Evolutionary conservation across 1,140 invertebrate species (phyloP), one percentile per base, ranked within the genome.

Genomic region (Orius insidiosus): DNA sequence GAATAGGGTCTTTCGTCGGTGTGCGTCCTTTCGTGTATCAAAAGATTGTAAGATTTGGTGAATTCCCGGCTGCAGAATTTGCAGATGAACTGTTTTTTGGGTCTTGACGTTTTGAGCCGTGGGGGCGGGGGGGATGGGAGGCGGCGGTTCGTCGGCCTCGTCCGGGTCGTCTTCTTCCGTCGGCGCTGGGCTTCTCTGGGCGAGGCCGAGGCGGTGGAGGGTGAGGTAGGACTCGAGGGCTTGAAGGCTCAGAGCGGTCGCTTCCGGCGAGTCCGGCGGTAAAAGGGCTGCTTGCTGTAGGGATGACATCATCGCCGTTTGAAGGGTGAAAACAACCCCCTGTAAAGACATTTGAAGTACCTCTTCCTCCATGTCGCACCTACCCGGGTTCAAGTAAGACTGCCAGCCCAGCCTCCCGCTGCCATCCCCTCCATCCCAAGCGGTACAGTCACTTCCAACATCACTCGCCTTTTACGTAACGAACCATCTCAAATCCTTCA

Each of bases 1-100:
- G 88, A 87, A 59, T 93, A 99, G 2, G 94, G 95, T 46, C 94
- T 66, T 63, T 98, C 95, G 63, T 98, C 90, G 3, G 95, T 98
- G 61, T 98, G 95, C 1, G 92, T 98, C 54, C 92, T 70, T 63
- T 97, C 88, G 66, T 98, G 94, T 54, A 98, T 98, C 41, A 97
- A 68, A 39, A 99, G 71, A 61, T 98, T 97, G 67, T 98, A 98
- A 11, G 88, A 86, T 67, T 98, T 98, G 46, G 93, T 94, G 63
- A 98, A 98, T 57, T 95, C 84, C 34, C 95, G 74, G 59, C 86
- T 83, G 66, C 95, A 98, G 62, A 87, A 98, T 59, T 90, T 87
- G 70, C 95, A 98, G 50, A 70, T 64, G 61, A 81, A 84, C 58
- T 83, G 69, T 57, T 80, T 75, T 55, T 78, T 74, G 8, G 76